Evolutionary conservation across 2,113 vertebrate genomes (phyloP).

Genomic region (Rhombomys opimus): DNA sequence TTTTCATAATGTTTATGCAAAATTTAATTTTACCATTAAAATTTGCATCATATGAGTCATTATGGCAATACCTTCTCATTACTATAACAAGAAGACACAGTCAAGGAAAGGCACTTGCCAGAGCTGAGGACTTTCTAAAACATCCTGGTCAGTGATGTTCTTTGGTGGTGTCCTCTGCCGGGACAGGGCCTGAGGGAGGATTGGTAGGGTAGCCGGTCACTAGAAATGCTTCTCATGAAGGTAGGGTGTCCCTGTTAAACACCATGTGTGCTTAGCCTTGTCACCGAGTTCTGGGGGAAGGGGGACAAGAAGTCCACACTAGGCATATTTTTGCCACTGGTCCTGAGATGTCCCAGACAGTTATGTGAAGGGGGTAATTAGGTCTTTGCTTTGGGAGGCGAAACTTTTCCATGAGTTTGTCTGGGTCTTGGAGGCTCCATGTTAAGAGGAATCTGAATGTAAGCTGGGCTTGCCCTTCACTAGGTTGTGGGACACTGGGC

Average conservation of each 20-base stretch:
- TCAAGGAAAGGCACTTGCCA: background rate
- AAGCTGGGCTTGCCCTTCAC: background rate
- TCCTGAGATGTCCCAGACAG: background rate
- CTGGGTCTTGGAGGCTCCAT: background rate
- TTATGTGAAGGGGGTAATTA: conserved; percentile 38
- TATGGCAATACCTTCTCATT: conserved; percentile 48
- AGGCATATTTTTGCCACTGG: conserved; percentile 5
- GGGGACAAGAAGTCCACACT: background rate
- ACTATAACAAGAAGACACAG: conserved; percentile 32
- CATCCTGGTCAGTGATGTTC: background rate
- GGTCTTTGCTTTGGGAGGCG: background rate
- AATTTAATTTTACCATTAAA: conserved; percentile 80
- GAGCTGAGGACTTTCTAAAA: background rate
- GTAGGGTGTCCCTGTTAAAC: background rate
- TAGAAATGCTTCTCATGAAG: background rate
- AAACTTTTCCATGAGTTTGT: background rate
- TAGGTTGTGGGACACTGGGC: background rate
- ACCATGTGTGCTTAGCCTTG: background rate
- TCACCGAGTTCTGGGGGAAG: background rate
- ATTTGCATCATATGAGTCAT: conserved; percentile 71
- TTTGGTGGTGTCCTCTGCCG: background rate
- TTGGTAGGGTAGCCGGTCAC: background rate
- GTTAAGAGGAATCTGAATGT: background rate
- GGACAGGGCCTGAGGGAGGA: background rate
- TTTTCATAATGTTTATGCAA: conserved; percentile 83